Evolutionary conservation across 1,140 invertebrate genomes (phyloP).

Genomic region (Musca vetustissima): DNA sequence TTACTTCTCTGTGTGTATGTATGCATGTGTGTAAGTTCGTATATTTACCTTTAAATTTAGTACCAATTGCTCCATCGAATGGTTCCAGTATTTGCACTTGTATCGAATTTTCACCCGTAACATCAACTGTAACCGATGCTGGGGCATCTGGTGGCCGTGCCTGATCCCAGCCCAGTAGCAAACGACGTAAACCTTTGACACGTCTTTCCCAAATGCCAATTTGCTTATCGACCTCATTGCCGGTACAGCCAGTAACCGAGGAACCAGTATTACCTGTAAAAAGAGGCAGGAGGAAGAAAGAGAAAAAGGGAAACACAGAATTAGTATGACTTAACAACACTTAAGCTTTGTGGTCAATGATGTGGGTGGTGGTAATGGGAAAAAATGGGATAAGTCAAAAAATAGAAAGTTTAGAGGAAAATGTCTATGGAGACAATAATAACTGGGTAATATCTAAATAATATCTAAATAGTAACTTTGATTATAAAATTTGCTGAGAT

Average conservation of each 20-base stretch:
- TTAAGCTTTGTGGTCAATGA: too few relatives aligned
- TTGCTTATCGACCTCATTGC: conserved; percentile 79
- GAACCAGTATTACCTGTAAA: conserved; percentile 52
- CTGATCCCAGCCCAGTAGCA: conserved; percentile 65
- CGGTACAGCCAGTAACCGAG: conserved; percentile 66
- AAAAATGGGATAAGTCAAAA: too few relatives aligned
- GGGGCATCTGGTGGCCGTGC: conserved; percentile 78
- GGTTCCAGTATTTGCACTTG: conserved; percentile 64
- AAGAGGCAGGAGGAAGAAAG: too few relatives aligned
- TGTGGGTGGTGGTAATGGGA: too few relatives aligned
- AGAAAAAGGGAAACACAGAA: too few relatives aligned
- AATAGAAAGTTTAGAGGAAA: too few relatives aligned
- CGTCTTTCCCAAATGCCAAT: conserved; percentile 84
- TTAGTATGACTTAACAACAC: too few relatives aligned
- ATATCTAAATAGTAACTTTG: too few relatives aligned
- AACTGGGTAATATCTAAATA: too few relatives aligned
- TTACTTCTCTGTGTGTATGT: too few relatives aligned
- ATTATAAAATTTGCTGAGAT: too few relatives aligned
- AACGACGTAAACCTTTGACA: conserved; percentile 71
- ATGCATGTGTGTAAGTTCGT: background rate
- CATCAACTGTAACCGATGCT: conserved; percentile 75
- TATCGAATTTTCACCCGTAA: conserved; percentile 78
- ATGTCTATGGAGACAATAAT: too few relatives aligned
- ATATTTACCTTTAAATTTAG: conserved; percentile 82
- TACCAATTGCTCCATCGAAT: conserved; percentile 70